These are phyloP conservation scores for Leucoraja erinaceus DNA, from an alignment of 2,113 vertebrate genomes.

Conservation along the genomic window DNA sequence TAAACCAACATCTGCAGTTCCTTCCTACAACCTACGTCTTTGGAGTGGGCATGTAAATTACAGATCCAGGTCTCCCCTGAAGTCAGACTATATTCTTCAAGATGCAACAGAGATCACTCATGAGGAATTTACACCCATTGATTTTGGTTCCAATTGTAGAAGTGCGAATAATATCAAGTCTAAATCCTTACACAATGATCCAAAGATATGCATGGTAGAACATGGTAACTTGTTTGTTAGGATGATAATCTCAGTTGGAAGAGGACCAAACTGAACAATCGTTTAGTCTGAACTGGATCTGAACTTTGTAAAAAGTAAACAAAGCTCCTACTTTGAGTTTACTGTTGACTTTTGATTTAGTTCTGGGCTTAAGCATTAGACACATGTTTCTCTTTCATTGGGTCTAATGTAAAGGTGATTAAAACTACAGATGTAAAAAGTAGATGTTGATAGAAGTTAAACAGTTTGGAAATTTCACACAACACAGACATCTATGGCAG, in stretches of 20 bases:
- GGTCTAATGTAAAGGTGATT: neutral
- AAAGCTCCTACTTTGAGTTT: neutral
- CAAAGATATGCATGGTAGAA: neutral
- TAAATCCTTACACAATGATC: neutral
- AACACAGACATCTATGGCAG: neutral
- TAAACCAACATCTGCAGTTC: too few species aligned
- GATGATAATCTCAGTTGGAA: neutral
- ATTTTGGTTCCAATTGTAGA: neutral
- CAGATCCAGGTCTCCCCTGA: neutral
- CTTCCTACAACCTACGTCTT: too few species aligned
- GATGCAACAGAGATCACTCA: too few species aligned
- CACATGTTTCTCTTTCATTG: neutral
- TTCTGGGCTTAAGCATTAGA: neutral
- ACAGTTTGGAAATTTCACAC: neutral
- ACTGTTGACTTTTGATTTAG: neutral
- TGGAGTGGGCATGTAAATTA: neutral
- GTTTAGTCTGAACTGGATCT: neutral
- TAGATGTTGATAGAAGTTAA: neutral
- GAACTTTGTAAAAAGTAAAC: neutral
- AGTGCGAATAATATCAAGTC: neutral
- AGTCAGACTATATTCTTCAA: neutral
- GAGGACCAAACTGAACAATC: neutral
- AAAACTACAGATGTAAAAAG: neutral
- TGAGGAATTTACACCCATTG: neutral
- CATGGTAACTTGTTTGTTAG: neutral